Evolutionary conservation across 2,113 vertebrate genomes (phyloP), one percentile per base, ranked within the genome.

Genomic region (Lophius piscatorius): DNA sequence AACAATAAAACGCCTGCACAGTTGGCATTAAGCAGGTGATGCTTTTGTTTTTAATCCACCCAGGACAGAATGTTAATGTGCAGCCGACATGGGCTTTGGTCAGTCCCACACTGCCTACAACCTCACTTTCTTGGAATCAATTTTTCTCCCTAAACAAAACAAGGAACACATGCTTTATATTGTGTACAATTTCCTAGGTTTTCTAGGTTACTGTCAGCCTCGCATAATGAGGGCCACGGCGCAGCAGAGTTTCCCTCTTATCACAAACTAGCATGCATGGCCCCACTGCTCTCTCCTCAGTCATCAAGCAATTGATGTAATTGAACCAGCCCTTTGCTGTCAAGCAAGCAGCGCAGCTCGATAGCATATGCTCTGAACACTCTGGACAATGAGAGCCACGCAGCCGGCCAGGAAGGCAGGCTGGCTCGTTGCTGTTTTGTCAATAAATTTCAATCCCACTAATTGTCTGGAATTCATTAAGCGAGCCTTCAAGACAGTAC

Each of bases 401-500:
- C 91, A 94, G 81, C 73, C 71, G 59, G 82, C 78, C 80, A 83
- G 82, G 82, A 85, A 81, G 73, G 85, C 82, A 77, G 84, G 60
- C 78, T 63, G 67, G 74, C 78, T 80, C 71, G 86, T 83, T 45
- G 91, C 90, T 68, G 65, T 91, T 92, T 92, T 94, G 93, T 96
- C 95, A 94, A 96, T 97, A 95, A 92, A 96, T 96, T 95, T 95
- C 94, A 95, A 96, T 97, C 95, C 93, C 92, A 84, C 94, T 97
- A 95, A 98, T 96, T 97, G 94, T 94, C 84, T 90, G 80, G 94
- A 94, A 95, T 95, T 96, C 93, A 90, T 90, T 90, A 78, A 76
- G 40, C 41, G 51, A 80, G 78, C 76, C 82, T 87, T 62, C 59
- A 79, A 87, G 93, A 94, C 74, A 62, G 52, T 76, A 81, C 78